Percentiles rank a stretch among this genome's conserved stretches.
phyloP scores from a whole-genome alignment of 2,113 vertebrate genomes.

The Atrichornis clamosus region DNA sequence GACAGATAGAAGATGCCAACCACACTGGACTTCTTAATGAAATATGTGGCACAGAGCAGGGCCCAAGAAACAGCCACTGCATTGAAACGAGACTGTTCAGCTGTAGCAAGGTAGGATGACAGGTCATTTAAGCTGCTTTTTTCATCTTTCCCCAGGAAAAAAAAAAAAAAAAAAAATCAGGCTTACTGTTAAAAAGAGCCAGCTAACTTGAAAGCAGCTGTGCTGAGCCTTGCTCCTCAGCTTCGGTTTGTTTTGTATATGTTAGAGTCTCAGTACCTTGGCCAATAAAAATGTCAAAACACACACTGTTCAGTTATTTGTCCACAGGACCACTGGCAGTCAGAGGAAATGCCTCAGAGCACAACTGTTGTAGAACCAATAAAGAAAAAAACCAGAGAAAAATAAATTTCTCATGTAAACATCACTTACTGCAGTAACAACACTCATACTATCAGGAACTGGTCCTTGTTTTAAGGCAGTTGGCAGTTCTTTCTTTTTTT shows the following conservation, averaged over 20 bases:
- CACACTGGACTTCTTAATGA: not conserved
- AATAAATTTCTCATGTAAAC: constrained; percentile 52
- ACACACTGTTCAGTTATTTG: not conserved
- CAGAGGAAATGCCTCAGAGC: constrained; percentile 29
- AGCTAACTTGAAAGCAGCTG: not conserved
- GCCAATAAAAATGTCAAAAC: not conserved
- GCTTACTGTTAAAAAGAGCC: not conserved
- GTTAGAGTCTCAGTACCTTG: not conserved
- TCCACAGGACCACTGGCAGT: not conserved
- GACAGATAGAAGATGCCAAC: not conserved
- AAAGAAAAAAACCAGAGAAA: not conserved
- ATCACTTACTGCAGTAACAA: not conserved
- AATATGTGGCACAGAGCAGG: not conserved
- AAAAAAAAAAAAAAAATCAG: not conserved
- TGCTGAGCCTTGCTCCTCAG: not conserved
- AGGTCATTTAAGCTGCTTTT: not conserved
- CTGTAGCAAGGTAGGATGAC: not conserved
- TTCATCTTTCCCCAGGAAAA: not conserved
- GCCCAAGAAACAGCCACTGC: not conserved
- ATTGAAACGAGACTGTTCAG: not conserved
- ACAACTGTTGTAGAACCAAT: not conserved
- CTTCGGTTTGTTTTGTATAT: not conserved
- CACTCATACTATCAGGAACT: not conserved
- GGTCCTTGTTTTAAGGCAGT: not conserved
- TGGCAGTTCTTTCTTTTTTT: not conserved